Evolutionary conservation across 2,113 vertebrate genomes (phyloP), one percentile per base, ranked within the genome.

Genomic region (Chaenogobius annularis): DNA sequence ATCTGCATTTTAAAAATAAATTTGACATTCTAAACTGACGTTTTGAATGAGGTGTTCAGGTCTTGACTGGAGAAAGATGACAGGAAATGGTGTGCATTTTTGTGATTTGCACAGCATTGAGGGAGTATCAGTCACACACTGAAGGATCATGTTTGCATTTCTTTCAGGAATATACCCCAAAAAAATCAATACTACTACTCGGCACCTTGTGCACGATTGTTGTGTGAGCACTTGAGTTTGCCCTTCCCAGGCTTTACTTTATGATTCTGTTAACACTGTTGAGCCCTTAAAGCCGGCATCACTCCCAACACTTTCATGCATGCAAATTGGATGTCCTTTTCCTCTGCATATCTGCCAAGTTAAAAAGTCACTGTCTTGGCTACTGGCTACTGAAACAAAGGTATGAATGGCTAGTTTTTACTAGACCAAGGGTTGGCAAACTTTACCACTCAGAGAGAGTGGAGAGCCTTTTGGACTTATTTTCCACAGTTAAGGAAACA

Each of bases 141-240:
- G 69, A 17, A 70, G 72, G 79, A 87, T 85, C 56, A 7, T 67
- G 65, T 80, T 40, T 83, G 63, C 79, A 66, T 68, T 77, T 70
- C 77, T 72, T 68, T 75, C 66, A 67, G 74, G 79, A 80, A 78
- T 84, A 82, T 78, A 75, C 75, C 50, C 35, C 9, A 26, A 54
- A 71, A 74, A 82, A 82, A 90, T 90, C 87, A 79, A 89, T 88
- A 76, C 31, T 83, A 83, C 83, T 81, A 79, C 79, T 74, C 22
- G 26, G 22, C 23, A 54, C 63, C 78, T 77, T n/a, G n/a, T 75
- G 73, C 68, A 48, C 58, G 63, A 3, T 44, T 20, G 62, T 65
- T 71, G 50, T 50, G 5, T 43, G 50, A 56, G 75, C 68, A 64
- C 64, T 37, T 23, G 20, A 23, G 46, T 48, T 52, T 74, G 43